A percentile compares a stretch with the other conserved stretches of the same genome.
Conservation (phyloP, 2,797 vertebrate species). For the Tragelaphus eurycerus region DNA sequence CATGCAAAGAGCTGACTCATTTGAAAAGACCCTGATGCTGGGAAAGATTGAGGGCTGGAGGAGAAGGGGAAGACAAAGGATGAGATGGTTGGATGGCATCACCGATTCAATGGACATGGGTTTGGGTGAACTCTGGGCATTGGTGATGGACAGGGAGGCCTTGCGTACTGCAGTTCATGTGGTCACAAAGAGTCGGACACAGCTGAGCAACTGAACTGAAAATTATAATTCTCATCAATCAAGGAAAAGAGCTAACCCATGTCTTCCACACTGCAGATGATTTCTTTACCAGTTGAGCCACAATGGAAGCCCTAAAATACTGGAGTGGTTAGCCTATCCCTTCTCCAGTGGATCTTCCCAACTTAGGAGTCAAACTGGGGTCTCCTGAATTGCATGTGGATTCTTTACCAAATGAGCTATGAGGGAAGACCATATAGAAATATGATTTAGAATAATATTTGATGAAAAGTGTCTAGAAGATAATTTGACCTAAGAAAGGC, state of each 20-base stretch:
- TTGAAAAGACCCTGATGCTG: too few relatives aligned
- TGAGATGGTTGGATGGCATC: too few relatives aligned
- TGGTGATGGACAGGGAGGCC: too few relatives aligned
- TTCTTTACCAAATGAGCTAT: neutral
- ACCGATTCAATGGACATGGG: too few relatives aligned
- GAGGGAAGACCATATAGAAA: neutral
- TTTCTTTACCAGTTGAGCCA: neutral
- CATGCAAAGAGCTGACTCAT: too few relatives aligned
- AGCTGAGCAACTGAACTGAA: too few relatives aligned
- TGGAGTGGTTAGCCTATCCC: neutral
- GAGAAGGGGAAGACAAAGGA: too few relatives aligned
- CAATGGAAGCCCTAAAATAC: neutral
- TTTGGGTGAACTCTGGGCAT: too few relatives aligned
- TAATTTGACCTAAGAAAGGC: neutral
- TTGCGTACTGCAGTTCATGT: too few relatives aligned
- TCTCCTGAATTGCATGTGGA: neutral
- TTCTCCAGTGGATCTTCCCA: neutral
- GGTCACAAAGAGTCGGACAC: too few relatives aligned
- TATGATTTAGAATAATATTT: neutral
- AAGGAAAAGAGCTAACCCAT: neutral
- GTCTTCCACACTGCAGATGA: neutral
- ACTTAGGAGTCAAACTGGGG: neutral
- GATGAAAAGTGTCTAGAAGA: neutral
- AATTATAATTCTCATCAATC: neutral
- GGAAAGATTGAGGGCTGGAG: too few relatives aligned